phyloP scores from a whole-genome alignment of 2,888 invertebrate species.

The Rhyacophila evoluta region DNA sequence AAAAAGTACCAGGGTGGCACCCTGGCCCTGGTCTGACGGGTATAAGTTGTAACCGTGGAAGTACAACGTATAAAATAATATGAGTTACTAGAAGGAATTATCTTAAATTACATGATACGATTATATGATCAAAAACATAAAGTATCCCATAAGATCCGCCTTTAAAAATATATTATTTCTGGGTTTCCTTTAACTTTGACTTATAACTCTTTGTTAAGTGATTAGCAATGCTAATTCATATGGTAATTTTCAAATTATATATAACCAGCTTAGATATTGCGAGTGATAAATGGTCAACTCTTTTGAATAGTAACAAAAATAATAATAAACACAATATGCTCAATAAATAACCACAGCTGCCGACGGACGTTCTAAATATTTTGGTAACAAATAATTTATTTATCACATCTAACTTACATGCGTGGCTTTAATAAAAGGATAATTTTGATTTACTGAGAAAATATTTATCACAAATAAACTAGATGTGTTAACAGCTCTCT shows the following conservation, averaged over 20 bases:
- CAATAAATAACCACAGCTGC: constrained; percentile 28
- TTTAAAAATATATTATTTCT: too few species aligned
- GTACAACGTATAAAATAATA: too few species aligned
- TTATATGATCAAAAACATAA: too few species aligned
- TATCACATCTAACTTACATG: background rate
- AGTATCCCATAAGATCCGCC: too few species aligned
- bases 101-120: too few species aligned
- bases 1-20: too few species aligned
- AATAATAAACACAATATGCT: background rate
- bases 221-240: background rate
- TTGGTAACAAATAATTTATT: constrained; percentile 26
- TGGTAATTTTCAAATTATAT: constrained; percentile 27
- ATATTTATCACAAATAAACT: background rate
- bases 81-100: too few species aligned
- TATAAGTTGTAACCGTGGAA: too few species aligned
- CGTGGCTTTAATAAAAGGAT: background rate
- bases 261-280: constrained; percentile 26
- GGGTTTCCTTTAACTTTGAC: too few species aligned
- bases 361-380: constrained; percentile 33
- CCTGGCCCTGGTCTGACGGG: too few species aligned
- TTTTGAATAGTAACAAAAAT: background rate
- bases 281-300: constrained; percentile 30
- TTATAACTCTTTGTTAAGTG: background rate
- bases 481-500: too few species aligned
- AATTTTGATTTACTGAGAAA: background rate